Base-by-base conservation (phyloP, 1,140 invertebrate species). In the Drosophila simulans region DNA sequence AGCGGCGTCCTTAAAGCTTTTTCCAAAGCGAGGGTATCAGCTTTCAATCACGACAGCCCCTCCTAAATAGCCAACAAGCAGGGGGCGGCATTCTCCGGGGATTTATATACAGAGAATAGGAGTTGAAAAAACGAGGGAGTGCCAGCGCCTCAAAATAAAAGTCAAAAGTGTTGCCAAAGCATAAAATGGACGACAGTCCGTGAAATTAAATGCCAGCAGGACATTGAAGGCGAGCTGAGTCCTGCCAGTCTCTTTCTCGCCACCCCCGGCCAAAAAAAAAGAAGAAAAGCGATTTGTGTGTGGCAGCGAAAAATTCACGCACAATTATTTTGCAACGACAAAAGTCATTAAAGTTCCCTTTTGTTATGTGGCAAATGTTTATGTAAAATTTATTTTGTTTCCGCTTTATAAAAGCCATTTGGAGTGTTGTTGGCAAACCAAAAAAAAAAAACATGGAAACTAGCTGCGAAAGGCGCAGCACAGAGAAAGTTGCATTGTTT, bases 191-290 rank as follows among this genome's bases (percentile, higher is more conserved):
- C 84, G 84, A 89, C 84, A 89, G 84, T 88, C 84, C 84, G 84
- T 88, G 84, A 88, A 88, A 88, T 88, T 88, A 89, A 88, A 88
- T 88, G 84, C 81, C 84, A 88, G 84, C 84, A 84, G 84, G 84
- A 89, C 84, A 83, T 89, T 77, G 83, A 86, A 83, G 83, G 63
- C 75, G 39, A 65, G 46, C 72, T 56, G 62, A 54, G 43, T 70
- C 52, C 66, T 70, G 66, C 52, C 66, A 70, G 27, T 68, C 15
- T 68, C 22, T 12, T 12, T 5, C 20, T 17, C 40, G 37, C 13
- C 37, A 31, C 35, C 37, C 37, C 12, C 40, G 8, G 31, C 15
- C n/a, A 42, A 15, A 12, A 3, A n/a, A 10, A 20, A 8, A 8
- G 1, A 10, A 10, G 7, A 20, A 12, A 39, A 57, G 42, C 37